These are phyloP conservation scores for Tethya wilhelma DNA, from an alignment of 37 sponge, comb jelly and placozoan genomes.

Conservation along the genomic window DNA sequence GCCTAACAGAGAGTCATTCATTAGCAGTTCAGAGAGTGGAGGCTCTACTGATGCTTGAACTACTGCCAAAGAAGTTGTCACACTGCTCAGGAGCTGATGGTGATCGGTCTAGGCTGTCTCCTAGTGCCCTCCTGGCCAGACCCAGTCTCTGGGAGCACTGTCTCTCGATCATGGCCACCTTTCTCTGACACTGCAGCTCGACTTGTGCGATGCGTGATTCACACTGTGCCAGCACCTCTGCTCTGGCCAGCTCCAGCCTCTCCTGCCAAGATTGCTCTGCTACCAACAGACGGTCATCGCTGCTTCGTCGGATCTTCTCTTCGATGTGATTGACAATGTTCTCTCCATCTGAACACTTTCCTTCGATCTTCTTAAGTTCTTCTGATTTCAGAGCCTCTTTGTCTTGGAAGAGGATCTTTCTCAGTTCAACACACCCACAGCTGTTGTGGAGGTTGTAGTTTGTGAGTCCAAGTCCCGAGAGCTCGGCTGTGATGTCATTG, in stretches of 20 bases:
- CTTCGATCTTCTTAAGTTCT: conserved; percentile 42
- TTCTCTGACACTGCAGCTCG: conserved; percentile 40
- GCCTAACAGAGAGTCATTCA: too few species aligned
- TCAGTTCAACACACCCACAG: conserved; percentile 48
- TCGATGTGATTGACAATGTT: conserved; percentile 52
- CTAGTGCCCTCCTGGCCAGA: neutral
- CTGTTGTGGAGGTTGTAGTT: conserved; percentile 47
- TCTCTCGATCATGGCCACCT: conserved; percentile 44
- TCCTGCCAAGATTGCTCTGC: conserved; percentile 63
- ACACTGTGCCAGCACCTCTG: conserved; percentile 61
- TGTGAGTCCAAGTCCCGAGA: conserved; percentile 45
- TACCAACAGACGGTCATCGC: conserved; percentile 31
- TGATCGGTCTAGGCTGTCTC: neutral
- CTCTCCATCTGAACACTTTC: conserved; percentile 36
- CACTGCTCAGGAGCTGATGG: conserved; percentile 15
- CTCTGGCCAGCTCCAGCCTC: conserved; percentile 48
- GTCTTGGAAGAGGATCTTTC: conserved; percentile 54
- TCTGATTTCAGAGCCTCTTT: conserved; percentile 32
- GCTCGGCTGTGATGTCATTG: conserved; percentile 53
- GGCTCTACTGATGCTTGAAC: neutral
- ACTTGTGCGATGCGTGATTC: conserved; percentile 63
- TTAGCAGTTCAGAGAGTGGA: too few species aligned
- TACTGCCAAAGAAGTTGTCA: too few species aligned
- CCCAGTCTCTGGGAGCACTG: conserved; percentile 42
- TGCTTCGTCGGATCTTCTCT: conserved; percentile 55